A percentile compares a stretch with the other conserved stretches of the same genome.
Conservation (phyloP, 2,888 invertebrate species). For the Chalcosyrphus nemorum region DNA sequence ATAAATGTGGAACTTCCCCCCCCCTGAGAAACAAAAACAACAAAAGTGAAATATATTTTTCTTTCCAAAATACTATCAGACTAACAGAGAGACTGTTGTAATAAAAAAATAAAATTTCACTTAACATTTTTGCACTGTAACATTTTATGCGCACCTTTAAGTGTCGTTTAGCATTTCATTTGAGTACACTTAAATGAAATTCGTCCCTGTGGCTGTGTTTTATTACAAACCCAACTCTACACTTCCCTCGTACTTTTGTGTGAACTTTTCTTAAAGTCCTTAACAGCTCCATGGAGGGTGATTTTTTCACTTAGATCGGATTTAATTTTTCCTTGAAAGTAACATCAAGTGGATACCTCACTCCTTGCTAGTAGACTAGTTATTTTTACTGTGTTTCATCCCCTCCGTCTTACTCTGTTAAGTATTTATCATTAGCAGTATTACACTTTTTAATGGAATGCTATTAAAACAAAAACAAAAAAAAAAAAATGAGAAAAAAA, state of each 20-base stretch:
- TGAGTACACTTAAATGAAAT: constrained; percentile 64
- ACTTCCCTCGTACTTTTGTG: neutral
- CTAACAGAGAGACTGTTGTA: constrained; percentile 17
- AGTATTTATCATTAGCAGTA: constrained; percentile 26
- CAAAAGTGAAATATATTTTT: constrained; percentile 28
- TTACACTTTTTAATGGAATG: constrained; percentile 34
- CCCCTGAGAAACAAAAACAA: constrained; percentile 10
- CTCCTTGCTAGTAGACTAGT: neutral
- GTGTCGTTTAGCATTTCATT: constrained; percentile 68
- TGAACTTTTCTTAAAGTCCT: constrained; percentile 51
- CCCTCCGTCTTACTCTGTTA: neutral
- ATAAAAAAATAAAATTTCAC: constrained; percentile 70
- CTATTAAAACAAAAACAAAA: too few relatives aligned
- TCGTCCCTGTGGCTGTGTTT: constrained; percentile 61
- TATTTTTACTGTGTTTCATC: neutral
- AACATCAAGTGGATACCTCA: neutral
- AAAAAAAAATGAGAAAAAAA: too few relatives aligned
- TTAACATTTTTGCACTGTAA: constrained; percentile 64
- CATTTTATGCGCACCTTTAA: constrained; percentile 64
- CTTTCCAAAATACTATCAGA: constrained; percentile 18
- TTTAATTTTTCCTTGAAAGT: constrained; percentile 23
- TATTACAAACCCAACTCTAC: constrained; percentile 26
- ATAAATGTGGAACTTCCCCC: constrained; percentile 6
- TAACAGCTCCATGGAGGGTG: constrained; percentile 56
- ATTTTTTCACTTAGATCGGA: constrained; percentile 48